These are phyloP conservation scores for Actenoides lindsayi DNA, from an alignment of 2,113 vertebrate species.

Conservation along the genomic window DNA sequence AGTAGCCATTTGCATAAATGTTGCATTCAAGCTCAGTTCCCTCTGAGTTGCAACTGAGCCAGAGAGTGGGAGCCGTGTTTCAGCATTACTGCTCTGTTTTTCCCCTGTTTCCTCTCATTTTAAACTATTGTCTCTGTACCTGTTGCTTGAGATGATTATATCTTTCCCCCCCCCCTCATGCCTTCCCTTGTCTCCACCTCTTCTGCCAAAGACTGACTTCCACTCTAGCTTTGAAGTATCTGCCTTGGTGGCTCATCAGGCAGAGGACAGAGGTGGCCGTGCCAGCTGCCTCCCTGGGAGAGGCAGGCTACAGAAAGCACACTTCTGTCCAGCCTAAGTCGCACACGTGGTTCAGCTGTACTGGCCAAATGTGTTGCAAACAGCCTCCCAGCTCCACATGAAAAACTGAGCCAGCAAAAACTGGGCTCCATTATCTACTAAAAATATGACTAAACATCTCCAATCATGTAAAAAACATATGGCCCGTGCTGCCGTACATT, in stretches of 20 bases:
- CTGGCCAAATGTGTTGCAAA: neutral
- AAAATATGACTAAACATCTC: slow-evolving; percentile 58
- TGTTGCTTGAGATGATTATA: neutral
- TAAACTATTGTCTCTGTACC: neutral
- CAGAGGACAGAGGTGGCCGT: rapidly evolving
- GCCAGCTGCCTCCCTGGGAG: neutral
- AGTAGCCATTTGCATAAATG: neutral
- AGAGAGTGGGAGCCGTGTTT: neutral
- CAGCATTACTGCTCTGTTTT: neutral
- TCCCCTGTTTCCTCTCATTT: neutral
- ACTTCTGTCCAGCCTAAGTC: rapidly evolving
- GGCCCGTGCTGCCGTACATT: neutral
- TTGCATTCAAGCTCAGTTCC: neutral
- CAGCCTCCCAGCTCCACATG: neutral
- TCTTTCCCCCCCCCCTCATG: neutral
- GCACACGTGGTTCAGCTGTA: neutral
- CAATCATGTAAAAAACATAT: slow-evolving; percentile 13
- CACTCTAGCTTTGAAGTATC: neutral
- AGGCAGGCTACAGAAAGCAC: neutral
- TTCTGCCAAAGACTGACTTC: neutral
- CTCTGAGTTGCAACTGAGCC: neutral
- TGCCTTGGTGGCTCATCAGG: neutral
- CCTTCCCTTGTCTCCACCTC: neutral
- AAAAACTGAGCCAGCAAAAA: slow-evolving; percentile 39
- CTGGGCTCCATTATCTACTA: neutral